These are phyloP conservation scores for Aquatica leii DNA, from an alignment of 2,888 invertebrate genomes.

Conservation along the genomic window DNA sequence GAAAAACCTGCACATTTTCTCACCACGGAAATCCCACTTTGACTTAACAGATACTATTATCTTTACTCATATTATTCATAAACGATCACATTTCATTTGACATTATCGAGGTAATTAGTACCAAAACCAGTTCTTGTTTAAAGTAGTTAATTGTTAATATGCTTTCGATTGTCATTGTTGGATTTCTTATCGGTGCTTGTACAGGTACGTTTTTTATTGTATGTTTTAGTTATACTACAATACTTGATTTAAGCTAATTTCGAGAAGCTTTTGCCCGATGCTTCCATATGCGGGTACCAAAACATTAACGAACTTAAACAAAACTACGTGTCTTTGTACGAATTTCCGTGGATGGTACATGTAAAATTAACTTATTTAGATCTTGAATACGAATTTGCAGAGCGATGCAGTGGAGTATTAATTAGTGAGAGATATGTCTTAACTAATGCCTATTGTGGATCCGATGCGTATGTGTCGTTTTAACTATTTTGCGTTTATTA, in stretches of 20 bases:
- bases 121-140: too few species aligned
- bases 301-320: constrained; percentile 16
- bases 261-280: constrained; percentile 7
- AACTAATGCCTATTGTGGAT: constrained; percentile 24
- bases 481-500: neutral
- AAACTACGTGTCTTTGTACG: constrained; percentile 18
- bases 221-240: too few species aligned
- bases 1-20: neutral
- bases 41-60: too few species aligned
- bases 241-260: too few species aligned
- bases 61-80: too few species aligned
- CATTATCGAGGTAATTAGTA: too few species aligned
- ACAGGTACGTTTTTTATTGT: too few species aligned
- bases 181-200: too few species aligned
- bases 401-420: constrained; percentile 22
- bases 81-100: too few species aligned
- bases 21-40: too few species aligned
- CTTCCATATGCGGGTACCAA: constrained; percentile 13
- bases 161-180: too few species aligned
- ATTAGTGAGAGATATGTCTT: constrained; percentile 27
- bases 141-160: too few species aligned
- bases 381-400: constrained; percentile 14
- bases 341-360: constrained; percentile 29
- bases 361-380: constrained; percentile 1
- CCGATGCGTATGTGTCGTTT: constrained; percentile 13